Evolutionary conservation across 2,888 invertebrate genomes (phyloP).

Genomic region (Drosophila prostipennis): DNA sequence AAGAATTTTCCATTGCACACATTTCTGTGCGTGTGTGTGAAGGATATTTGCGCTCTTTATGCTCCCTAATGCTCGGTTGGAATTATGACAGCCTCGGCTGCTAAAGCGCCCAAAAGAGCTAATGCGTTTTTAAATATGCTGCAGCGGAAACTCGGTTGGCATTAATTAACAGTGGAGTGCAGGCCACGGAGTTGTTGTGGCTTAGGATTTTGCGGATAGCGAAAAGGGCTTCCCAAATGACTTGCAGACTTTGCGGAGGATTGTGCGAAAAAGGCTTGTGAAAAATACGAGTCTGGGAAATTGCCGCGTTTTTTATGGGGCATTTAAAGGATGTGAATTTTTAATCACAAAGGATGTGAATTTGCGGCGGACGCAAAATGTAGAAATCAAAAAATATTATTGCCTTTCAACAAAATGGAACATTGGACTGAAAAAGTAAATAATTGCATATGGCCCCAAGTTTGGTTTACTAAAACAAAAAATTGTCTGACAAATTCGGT

Average conservation of each 20-base stretch:
- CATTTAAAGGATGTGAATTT: not conserved
- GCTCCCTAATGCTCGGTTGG: constrained; percentile 34
- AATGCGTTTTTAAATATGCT: constrained; percentile 78
- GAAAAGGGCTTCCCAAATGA: constrained; percentile 22
- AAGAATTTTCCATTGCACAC: constrained; percentile 42
- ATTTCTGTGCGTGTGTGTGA: constrained; percentile 8
- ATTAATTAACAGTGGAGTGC: constrained; percentile 68
- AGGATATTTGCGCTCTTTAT: constrained; percentile 7
- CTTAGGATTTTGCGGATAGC: constrained; percentile 15
- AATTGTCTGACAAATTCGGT: too few relatives aligned
- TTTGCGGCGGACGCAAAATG: too few relatives aligned
- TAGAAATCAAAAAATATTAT: too few relatives aligned
- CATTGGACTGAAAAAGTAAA: too few relatives aligned
- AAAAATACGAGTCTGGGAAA: not conserved
- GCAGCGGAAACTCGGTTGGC: constrained; percentile 63
- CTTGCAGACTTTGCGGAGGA: constrained; percentile 35
- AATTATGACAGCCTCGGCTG: constrained; percentile 40
- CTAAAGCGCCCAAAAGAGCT: constrained; percentile 46
- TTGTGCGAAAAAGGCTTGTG: constrained; percentile 6
- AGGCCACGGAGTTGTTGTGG: constrained; percentile 36
- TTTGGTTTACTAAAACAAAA: too few relatives aligned
- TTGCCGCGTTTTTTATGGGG: not conserved
- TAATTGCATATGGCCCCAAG: too few relatives aligned
- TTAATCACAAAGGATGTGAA: too few relatives aligned
- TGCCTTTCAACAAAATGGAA: too few relatives aligned